phyloP scores from a whole-genome alignment of 2,797 vertebrate genomes.

The Esox masquinongy region DNA sequence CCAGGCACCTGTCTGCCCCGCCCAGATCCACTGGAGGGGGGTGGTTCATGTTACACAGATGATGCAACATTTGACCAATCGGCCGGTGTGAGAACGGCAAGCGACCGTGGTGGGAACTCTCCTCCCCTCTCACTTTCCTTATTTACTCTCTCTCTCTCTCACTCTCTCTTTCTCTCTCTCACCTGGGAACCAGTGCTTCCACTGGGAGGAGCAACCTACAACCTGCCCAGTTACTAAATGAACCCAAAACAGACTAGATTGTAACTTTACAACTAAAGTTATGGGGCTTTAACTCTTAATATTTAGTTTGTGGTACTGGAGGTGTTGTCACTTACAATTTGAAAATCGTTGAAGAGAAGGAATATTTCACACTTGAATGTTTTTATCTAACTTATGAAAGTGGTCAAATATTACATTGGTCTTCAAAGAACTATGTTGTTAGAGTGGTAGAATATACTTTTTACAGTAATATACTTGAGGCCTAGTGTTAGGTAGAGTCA shows the following conservation, averaged over 20 bases:
- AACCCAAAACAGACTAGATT: slow-evolving; percentile 69
- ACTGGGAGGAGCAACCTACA: slow-evolving; percentile 70
- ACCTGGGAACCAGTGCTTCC: slow-evolving; percentile 75
- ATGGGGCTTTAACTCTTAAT: too few species aligned
- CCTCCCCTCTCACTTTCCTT: slow-evolving; percentile 74
- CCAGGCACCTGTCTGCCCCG: slow-evolving; percentile 73
- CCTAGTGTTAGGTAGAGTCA: too few species aligned
- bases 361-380: too few species aligned
- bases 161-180: slow-evolving; percentile 26
- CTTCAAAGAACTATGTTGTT: too few species aligned
- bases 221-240: slow-evolving; percentile 68
- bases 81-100: slow-evolving; percentile 77
- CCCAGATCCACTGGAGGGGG: slow-evolving; percentile 39
- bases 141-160: slow-evolving; percentile 6
- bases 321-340: too few species aligned
- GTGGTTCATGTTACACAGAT: slow-evolving; percentile 68
- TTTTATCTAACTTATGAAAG: too few species aligned
- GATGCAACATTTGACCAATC: slow-evolving; percentile 77
- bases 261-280: too few species aligned
- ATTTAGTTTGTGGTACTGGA: too few species aligned
- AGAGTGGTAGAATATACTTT: too few species aligned
- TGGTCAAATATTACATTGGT: too few species aligned
- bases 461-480: too few species aligned
- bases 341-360: too few species aligned
- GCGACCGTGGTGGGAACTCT: slow-evolving; percentile 85